Evolutionary conservation across 2,888 invertebrate species (phyloP), one percentile per base, ranked within the genome.

Genomic region (Protodeltote pygarga): DNA sequence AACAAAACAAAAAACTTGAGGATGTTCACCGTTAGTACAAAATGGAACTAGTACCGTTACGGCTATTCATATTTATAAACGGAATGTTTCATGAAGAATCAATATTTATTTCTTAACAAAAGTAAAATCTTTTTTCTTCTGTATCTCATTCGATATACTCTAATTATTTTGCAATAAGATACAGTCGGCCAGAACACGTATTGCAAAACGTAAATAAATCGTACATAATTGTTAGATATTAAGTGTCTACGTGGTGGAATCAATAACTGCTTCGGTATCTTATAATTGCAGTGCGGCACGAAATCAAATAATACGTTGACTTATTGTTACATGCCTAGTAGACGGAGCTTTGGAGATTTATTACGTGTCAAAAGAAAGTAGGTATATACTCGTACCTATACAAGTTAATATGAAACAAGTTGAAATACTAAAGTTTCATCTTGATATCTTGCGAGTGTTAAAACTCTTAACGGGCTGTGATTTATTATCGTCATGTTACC

Each of bases 131-230:
- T 55, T 38, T 61, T 54, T 29, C 11, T 29, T 40, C 21, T 34
- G 37, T 31, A 31, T 47, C 23, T 47, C 33, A 46, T 59, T 59
- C 37, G 59, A 47, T 52, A 33, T 32, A 51, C 60, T 63, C 51
- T 38, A 58, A 46, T 64, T 58, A 31, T 55, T 55, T 38, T 57
- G 25, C 27, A 48, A 40, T 48, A n/a, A n/a, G n/a, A n/a, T 48
- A 62, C 23, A 21, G 25, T 21, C 28, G 3, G 6, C 40, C 11
- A 21, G 23, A 31, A 15, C 41, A 41, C 17, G 33, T 34, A 41
- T 41, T 37, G 47, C 55, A 23, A 37, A 47, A 62, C 27, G 28
- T 33, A 41, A 47, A 55, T 47, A 33, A 55, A 61, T 61, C 34
- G 25, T 42, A 17, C 28, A 25, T 21, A 25, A 19, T 38, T 10